A percentile compares a stretch with the other conserved stretches of the same genome.
Evolutionary conservation across 1,140 invertebrate genomes (phyloP).

Genomic region (Cydia amplana): DNA sequence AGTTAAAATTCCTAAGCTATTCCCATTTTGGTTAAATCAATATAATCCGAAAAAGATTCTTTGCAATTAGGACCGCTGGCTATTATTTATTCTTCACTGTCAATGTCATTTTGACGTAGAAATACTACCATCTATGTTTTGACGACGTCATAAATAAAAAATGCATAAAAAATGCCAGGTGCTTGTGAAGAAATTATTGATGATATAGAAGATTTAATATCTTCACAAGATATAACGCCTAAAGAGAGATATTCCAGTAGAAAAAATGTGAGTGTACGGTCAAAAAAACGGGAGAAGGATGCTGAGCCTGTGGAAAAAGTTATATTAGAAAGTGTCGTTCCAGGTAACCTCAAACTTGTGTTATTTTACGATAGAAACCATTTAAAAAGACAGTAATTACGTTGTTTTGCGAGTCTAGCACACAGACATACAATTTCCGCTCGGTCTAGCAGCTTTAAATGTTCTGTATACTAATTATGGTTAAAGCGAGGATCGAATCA

Average conservation of each 20-base stretch:
- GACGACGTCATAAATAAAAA: conserved; percentile 49
- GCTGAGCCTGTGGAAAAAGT: conserved; percentile 61
- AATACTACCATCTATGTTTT: too few species aligned
- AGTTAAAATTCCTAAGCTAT: neutral
- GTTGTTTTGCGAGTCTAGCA: neutral
- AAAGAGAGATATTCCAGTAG: conserved; percentile 86
- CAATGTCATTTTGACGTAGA: conserved; percentile 38
- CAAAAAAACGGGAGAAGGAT: conserved; percentile 77
- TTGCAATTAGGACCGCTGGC: neutral
- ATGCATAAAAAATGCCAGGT: conserved; percentile 80
- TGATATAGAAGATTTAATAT: conserved; percentile 91
- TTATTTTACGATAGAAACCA: conserved; percentile 30
- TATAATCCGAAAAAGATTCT: neutral
- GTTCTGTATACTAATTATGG: neutral
- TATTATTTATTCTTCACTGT: conserved; percentile 6
- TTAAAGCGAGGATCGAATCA: neutral
- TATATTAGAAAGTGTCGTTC: conserved; percentile 83
- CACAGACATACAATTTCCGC: too few species aligned
- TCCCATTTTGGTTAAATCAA: neutral
- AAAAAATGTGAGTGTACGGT: conserved; percentile 83
- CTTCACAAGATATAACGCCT: conserved; percentile 87
- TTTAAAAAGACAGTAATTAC: neutral
- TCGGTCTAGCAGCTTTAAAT: neutral
- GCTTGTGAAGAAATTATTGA: conserved; percentile 84
- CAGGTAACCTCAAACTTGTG: conserved; percentile 85